These are phyloP conservation scores for Pollimyrus isidori DNA, from an alignment of 2,113 vertebrate genomes.

Conservation along the genomic window DNA sequence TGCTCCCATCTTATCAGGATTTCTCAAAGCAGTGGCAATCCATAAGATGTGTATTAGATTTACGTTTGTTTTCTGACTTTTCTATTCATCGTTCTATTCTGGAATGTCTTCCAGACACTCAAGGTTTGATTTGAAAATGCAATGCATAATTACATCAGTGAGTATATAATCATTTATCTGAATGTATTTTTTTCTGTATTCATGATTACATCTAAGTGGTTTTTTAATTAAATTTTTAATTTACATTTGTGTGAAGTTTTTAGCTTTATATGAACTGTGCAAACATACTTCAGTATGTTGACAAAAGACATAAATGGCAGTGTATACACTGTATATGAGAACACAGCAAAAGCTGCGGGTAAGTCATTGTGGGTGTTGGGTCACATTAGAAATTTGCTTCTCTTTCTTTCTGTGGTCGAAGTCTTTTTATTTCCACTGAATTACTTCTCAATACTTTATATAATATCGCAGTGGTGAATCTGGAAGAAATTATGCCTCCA, in stretches of 20 bases:
- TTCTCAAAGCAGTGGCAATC: neutral
- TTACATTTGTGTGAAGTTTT: neutral
- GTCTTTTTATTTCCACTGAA: slow-evolving; percentile 9
- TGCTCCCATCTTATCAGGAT: neutral
- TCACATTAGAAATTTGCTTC: slow-evolving; percentile 33
- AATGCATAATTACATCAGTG: neutral
- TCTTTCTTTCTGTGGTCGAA: slow-evolving; percentile 29
- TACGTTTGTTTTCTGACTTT: neutral
- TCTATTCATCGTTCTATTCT: neutral
- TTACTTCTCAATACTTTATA: neutral
- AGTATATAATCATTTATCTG: neutral
- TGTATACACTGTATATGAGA: slow-evolving; percentile 39
- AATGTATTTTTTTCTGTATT: neutral
- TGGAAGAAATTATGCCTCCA: neutral
- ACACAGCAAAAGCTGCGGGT: slow-evolving; percentile 35
- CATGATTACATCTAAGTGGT: neutral
- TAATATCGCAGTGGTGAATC: neutral
- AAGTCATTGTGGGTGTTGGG: slow-evolving; percentile 33
- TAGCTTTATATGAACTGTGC: slow-evolving; percentile 16
- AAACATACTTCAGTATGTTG: slow-evolving; percentile 39
- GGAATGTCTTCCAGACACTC: neutral
- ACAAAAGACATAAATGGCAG: slow-evolving; percentile 45
- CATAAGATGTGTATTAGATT: neutral
- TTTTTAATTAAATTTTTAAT: neutral
- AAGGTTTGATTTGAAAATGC: neutral